Base-by-base conservation (phyloP, 2,888 invertebrate genomes). In the Blastobasis lacticolella region DNA sequence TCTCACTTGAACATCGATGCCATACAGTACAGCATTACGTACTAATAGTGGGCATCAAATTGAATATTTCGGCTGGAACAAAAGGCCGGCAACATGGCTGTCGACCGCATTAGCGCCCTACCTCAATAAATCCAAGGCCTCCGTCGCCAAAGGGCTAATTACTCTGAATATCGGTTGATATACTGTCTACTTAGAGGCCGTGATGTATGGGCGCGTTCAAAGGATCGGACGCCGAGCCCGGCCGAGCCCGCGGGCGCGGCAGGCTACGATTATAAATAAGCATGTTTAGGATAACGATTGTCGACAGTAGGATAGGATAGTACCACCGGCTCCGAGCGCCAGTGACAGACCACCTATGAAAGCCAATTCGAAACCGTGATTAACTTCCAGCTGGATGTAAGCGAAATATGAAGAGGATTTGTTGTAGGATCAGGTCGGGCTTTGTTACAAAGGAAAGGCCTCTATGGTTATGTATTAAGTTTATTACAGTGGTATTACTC, bases 141-240 rank as follows among this genome's bases (percentile, higher is more conserved):
- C 82, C 78, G 85, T 86, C 87, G 86, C 88, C 81, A 86, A 66
- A 61, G 87, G 88, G 79, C 88, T 88, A 88, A 88, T 88, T 88
- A 88, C 86, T 85, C 81, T 67, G 72, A 56, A 58, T 83, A 81
- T 78, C 75, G 75, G 82, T 82, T 87, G 87, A 88, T 88, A 86
- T 86, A 87, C 84, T 88, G 87, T 87, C 87, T 88, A 88, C 88
- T 87, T 88, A 87, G 80, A 71, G 68, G 53, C 66, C 64, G 86
- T 88, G 88, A 88, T 88, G 85, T 86, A 88, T 87, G 87, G 75
- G 63, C 64, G 60, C 69, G 67, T 67, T 77, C 86, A 87, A 87
- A 87, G 87, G 85, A 75, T 73, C 74, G 72, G 84, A 85, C 82
- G 79, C 84, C 83, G 81, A 23, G 23, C 74, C 54, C 57, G 63